Percentiles rank a stretch among this genome's conserved stretches.
Evolutionary conservation across 1,140 invertebrate genomes (phyloP).

Genomic region (Tachypleus tridentatus): DNA sequence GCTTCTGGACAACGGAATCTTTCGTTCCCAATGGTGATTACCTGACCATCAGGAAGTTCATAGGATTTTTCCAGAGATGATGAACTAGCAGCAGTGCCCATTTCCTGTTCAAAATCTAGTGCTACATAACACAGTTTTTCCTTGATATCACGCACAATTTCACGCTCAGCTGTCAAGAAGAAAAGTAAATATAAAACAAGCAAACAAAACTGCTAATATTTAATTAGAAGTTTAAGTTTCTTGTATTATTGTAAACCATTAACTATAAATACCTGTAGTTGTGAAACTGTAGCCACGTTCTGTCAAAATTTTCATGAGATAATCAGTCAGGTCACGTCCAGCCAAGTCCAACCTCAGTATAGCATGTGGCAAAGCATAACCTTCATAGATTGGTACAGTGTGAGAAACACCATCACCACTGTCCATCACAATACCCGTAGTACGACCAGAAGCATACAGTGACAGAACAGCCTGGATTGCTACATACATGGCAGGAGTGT

Average conservation of each 20-base stretch:
- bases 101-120: conserved; percentile 88
- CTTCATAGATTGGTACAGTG: conserved; percentile 81
- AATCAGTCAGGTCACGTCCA: conserved; percentile 44
- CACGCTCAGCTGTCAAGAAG: conserved; percentile 52
- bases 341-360: conserved; percentile 42
- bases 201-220: conserved; percentile 8
- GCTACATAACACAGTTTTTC: conserved; percentile 87
- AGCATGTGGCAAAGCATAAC: conserved; percentile 42
- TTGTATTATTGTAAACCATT: background rate
- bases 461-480: conserved; percentile 75
- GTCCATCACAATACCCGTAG: conserved; percentile 79
- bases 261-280: conserved; percentile 31
- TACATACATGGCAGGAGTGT: conserved; percentile 67
- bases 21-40: conserved; percentile 46
- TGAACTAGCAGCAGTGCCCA: conserved; percentile 77
- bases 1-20: conserved; percentile 44
- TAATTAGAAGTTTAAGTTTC: conserved; percentile 11
- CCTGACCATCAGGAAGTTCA: conserved; percentile 74
- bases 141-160: conserved; percentile 89
- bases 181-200: background rate
- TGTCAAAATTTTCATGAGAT: conserved; percentile 41
- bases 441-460: conserved; percentile 81
- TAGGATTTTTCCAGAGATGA: conserved; percentile 76
- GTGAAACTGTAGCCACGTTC: conserved; percentile 38
- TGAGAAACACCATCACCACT: conserved; percentile 79